Evolutionary conservation across 2,797 vertebrate genomes (phyloP).

Genomic region (Dromococcyx pavoninus): DNA sequence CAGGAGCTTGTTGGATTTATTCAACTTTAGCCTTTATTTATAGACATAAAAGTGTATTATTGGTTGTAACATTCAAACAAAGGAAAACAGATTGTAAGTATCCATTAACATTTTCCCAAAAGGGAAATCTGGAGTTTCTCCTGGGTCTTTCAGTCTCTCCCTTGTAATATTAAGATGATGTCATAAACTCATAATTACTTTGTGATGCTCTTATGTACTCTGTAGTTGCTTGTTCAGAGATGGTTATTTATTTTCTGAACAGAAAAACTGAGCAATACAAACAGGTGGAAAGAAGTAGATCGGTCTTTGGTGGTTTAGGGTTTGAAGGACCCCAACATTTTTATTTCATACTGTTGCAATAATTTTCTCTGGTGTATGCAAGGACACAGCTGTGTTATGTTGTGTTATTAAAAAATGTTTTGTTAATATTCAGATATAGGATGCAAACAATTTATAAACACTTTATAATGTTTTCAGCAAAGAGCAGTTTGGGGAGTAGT

Average conservation of each 20-base stretch:
- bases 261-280: constrained; percentile 43
- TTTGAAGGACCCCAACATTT: constrained; percentile 61
- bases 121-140: constrained; percentile 79
- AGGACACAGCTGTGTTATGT: constrained; percentile 61
- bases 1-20: constrained; percentile 93
- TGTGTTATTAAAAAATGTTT: constrained; percentile 26
- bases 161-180: constrained; percentile 82
- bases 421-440: constrained; percentile 33
- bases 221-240: constrained; percentile 61
- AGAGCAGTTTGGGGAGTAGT: neutral
- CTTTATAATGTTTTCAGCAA: neutral
- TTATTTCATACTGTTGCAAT: constrained; percentile 47
- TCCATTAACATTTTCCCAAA: constrained; percentile 83
- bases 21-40: constrained; percentile 92
- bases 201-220: constrained; percentile 71
- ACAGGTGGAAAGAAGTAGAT: constrained; percentile 68
- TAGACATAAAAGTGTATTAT: constrained; percentile 90
- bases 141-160: constrained; percentile 74
- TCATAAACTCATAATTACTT: constrained; percentile 82
- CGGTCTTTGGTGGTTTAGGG: constrained; percentile 63
- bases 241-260: constrained; percentile 69
- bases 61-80: constrained; percentile 86
- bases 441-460: neutral
- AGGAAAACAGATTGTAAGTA: constrained; percentile 84
- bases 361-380: constrained; percentile 11